A percentile compares a stretch with the other conserved stretches of the same genome.
Conservation (phyloP, 2,888 invertebrate species). For the Meteorus cinctellus region DNA sequence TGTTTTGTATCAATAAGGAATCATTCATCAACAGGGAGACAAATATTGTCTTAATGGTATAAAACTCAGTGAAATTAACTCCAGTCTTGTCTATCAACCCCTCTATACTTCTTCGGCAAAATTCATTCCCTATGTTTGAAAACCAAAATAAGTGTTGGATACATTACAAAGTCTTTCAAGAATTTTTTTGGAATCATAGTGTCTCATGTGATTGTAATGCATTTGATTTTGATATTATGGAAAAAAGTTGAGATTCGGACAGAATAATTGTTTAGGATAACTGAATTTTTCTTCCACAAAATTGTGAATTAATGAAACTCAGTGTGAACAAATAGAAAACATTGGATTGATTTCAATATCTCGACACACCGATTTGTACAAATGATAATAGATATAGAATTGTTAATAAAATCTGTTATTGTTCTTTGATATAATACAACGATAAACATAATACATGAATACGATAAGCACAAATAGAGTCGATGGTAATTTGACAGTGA, state of each 20-base stretch:
- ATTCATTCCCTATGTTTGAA: not conserved
- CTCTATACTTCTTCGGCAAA: not conserved
- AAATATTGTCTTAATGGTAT: not conserved
- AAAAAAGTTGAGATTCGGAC: not conserved
- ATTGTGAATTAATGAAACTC: not conserved
- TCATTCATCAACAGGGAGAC: not conserved
- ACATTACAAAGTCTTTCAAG: not conserved
- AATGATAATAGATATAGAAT: not conserved
- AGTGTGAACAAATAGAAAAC: not conserved
- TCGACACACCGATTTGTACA: not conserved
- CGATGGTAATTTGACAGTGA: not conserved
- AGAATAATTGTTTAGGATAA: not conserved
- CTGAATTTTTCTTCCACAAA: not conserved
- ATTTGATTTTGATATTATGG: not conserved
- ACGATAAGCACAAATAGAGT: not conserved
- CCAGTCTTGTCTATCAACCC: not conserved
- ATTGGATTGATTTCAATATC: not conserved
- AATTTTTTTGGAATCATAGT: not conserved
- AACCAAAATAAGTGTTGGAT: not conserved
- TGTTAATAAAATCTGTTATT: constrained; percentile 1
- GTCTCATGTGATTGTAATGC: not conserved
- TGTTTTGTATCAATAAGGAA: not conserved
- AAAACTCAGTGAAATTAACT: not conserved
- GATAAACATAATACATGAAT: not conserved
- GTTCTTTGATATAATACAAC: constrained; percentile 6